Conservation (phyloP, 2,888 invertebrate species). For the Amphipyra tragopoginis region DNA sequence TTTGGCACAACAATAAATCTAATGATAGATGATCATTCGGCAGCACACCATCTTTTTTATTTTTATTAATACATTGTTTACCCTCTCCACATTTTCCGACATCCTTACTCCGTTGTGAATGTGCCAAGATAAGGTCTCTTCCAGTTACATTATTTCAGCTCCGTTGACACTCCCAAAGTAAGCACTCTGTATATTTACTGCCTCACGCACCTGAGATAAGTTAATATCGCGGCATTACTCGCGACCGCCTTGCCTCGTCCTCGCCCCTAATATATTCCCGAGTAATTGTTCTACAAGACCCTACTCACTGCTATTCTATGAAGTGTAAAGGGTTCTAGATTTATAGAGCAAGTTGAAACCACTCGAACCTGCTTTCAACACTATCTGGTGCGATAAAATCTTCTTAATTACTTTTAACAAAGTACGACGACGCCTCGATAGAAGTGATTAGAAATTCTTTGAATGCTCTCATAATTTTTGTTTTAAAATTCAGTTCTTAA, state of each 20-base stretch:
- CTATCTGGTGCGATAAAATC: conserved; percentile 75
- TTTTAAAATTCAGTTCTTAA: conserved; percentile 54
- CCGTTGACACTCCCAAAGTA: conserved; percentile 64
- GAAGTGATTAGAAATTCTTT: conserved; percentile 68
- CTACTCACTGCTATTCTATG: conserved; percentile 81
- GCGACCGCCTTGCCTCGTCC: conserved; percentile 62
- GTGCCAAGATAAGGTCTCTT: conserved; percentile 53
- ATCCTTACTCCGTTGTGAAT: conserved; percentile 43
- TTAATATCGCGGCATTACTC: conserved; percentile 76
- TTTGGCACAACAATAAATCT: conserved; percentile 57
- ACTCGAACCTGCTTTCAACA: conserved; percentile 69
- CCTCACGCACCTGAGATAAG: conserved; percentile 78
- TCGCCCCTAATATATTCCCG: conserved; percentile 73
- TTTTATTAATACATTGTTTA: conserved; percentile 27
- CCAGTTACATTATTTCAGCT: conserved; percentile 61
- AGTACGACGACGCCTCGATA: conserved; percentile 53
- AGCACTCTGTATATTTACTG: conserved; percentile 69
- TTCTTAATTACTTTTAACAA: conserved; percentile 75
- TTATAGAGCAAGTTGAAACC: conserved; percentile 81
- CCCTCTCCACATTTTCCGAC: conserved; percentile 45
- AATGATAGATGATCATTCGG: conserved; percentile 55
- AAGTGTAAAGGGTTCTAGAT: conserved; percentile 84
- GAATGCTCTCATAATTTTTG: conserved; percentile 62
- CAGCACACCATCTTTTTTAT: conserved; percentile 32
- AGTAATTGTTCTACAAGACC: conserved; percentile 83